These are phyloP conservation scores for Sinocyclocheilus maitianheensis DNA, from an alignment of 2,113 vertebrate genomes.

Conservation along the genomic window DNA sequence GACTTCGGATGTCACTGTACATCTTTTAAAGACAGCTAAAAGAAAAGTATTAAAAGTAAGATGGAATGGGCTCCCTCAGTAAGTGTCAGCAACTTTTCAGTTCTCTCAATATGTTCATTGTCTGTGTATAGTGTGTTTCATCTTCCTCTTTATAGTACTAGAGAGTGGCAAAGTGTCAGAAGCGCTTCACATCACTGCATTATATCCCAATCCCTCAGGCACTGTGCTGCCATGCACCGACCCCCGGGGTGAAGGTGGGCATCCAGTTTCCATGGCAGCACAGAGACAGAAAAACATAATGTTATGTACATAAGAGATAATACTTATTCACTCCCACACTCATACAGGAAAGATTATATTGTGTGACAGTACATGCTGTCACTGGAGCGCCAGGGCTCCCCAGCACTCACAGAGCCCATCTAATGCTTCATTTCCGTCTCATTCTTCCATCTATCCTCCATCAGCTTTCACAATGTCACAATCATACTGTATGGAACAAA, in stretches of 20 bases:
- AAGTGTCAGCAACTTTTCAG: neutral
- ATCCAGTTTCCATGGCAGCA: conserved; percentile 47
- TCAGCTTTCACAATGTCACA: neutral
- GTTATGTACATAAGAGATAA: conserved; percentile 23
- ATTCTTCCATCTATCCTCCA: neutral
- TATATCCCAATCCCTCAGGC: conserved; percentile 34
- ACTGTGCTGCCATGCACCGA: neutral
- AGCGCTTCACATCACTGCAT: conserved; percentile 53
- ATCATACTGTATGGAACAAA: neutral
- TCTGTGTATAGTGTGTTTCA: conserved; percentile 35
- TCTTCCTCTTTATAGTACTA: conserved; percentile 43
- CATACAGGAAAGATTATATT: conserved; percentile 12
- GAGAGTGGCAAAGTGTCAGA: conserved; percentile 51
- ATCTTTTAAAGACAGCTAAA: neutral
- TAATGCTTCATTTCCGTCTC: conserved; percentile 13
- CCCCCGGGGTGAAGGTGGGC: conserved; percentile 27
- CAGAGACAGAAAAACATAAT: conserved; percentile 35
- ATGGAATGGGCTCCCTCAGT: neutral
- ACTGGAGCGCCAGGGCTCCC: neutral
- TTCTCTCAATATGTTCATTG: neutral
- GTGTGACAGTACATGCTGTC: conserved; percentile 40
- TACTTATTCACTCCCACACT: conserved; percentile 38
- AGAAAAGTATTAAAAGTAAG: neutral
- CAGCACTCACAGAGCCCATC: conserved; percentile 1
- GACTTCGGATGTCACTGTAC: neutral